Conservation (phyloP, 1,140 invertebrate genomes). For the Ylistrum balloti region DNA sequence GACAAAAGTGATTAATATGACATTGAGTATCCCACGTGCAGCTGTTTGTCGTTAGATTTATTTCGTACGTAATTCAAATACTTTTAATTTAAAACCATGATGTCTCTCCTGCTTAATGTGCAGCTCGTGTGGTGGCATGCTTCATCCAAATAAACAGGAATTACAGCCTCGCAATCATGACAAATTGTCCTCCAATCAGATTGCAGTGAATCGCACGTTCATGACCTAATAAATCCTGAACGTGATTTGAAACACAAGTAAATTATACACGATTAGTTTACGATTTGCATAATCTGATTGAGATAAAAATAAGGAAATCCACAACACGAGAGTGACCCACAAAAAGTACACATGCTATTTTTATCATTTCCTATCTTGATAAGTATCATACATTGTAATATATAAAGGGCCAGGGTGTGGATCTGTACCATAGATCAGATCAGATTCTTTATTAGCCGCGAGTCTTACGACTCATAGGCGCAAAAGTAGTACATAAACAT, state of each 20-base stretch:
- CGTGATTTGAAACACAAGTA: conserved; percentile 20
- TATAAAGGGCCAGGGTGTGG: too few species aligned
- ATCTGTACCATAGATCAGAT: too few species aligned
- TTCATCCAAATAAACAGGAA: not conserved
- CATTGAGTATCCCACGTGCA: not conserved
- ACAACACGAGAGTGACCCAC: not conserved
- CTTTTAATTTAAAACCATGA: not conserved
- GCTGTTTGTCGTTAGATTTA: not conserved
- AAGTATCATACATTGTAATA: too few species aligned
- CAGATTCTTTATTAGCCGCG: too few species aligned
- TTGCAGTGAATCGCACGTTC: not conserved
- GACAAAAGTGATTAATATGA: not conserved
- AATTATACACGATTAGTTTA: not conserved
- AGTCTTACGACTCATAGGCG: too few species aligned
- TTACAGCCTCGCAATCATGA: not conserved
- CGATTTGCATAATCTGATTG: conserved; percentile 1
- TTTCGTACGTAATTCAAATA: not conserved
- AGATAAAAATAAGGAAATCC: not conserved
- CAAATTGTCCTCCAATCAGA: not conserved
- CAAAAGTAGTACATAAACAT: too few species aligned
- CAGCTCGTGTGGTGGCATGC: not conserved
- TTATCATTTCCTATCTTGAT: not conserved
- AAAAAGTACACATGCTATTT: conserved; percentile 1
- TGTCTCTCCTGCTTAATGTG: not conserved
- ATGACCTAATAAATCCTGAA: not conserved